These are phyloP conservation scores for Scolopax rusticola DNA, from an alignment of 2,797 vertebrate genomes.

Conservation along the genomic window DNA sequence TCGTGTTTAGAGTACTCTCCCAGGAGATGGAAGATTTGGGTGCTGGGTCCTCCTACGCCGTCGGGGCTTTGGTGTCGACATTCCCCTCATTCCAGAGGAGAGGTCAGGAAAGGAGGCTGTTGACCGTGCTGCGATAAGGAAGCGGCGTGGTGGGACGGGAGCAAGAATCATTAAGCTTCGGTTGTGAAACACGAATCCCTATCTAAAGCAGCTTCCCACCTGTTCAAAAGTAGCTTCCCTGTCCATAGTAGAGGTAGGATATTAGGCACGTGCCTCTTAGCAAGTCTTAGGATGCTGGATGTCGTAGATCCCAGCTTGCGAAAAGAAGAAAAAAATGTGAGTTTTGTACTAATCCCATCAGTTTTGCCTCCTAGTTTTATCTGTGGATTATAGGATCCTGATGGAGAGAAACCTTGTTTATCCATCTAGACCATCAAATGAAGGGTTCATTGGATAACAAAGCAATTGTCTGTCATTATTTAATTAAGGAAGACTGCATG, in stretches of 20 bases:
- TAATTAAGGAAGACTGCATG: neutral
- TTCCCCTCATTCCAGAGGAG: slow-evolving; percentile 25
- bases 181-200: slow-evolving; percentile 21
- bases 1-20: neutral
- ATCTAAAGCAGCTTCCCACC: neutral
- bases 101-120: neutral
- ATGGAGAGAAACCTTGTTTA: neutral
- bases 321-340: neutral
- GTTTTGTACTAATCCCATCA: neutral
- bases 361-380: neutral
- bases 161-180: neutral
- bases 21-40: neutral
- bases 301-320: neutral
- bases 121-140: neutral
- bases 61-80: neutral
- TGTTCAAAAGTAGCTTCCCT: neutral
- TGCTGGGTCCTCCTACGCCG: neutral
- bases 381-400: neutral
- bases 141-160: neutral
- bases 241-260: neutral
- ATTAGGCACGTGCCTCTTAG: neutral
- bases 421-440: neutral
- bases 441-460: neutral
- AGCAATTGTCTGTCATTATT: slow-evolving; percentile 3
- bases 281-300: neutral